A percentile compares a stretch with the other conserved stretches of the same genome.
phyloP scores from a whole-genome alignment of 2,113 vertebrate genomes.

The Zosterops hypoxanthus region DNA sequence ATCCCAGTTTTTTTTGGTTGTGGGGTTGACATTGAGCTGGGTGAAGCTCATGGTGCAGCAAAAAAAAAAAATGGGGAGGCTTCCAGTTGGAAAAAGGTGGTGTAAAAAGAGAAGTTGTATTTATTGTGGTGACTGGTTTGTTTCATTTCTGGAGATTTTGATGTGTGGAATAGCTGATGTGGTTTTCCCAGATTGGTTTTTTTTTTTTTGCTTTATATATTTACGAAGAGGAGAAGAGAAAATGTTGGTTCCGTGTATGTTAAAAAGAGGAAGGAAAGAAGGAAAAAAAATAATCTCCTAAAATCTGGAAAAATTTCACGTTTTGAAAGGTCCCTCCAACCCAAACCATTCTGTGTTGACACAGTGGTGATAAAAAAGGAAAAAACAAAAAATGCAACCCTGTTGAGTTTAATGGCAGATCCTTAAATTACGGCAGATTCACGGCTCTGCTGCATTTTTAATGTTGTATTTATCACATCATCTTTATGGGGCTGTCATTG shows the following conservation, averaged over 20 bases:
- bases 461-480: neutral
- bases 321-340: neutral
- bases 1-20: neutral
- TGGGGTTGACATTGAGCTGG: neutral
- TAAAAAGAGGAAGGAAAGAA: neutral
- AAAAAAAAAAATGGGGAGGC: neutral
- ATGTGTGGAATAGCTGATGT: neutral
- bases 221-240: neutral
- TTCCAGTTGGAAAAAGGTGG: neutral
- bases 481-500: slow-evolving; percentile 29
- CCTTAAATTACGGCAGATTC: neutral
- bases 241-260: neutral
- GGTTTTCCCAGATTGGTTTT: neutral
- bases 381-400: fast-evolving
- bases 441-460: neutral
- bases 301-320: neutral
- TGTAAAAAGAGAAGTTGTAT: neutral
- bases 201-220: neutral
- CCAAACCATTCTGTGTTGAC: neutral
- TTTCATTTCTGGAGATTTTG: neutral
- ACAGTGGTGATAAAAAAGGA: neutral
- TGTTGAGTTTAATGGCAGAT: neutral
- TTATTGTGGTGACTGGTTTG: neutral
- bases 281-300: neutral
- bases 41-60: neutral